Percentiles rank a stretch among this genome's conserved stretches.
phyloP scores from a whole-genome alignment of 2,888 invertebrate genomes.

The Caenorhabditis japonica region DNA sequence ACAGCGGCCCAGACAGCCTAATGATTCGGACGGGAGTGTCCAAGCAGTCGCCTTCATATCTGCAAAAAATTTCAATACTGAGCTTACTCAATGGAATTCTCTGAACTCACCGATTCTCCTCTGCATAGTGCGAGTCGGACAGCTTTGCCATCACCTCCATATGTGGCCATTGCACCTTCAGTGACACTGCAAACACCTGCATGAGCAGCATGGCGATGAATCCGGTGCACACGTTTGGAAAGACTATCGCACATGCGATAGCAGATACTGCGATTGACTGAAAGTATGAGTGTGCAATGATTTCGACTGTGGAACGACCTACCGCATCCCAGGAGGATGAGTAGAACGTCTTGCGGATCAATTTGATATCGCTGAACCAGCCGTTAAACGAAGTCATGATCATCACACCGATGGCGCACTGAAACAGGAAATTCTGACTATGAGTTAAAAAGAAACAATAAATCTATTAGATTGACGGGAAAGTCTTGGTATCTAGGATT shows the following conservation, averaged over 20 bases:
- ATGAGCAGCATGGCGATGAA: conserved; percentile 52
- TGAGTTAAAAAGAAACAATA: no score
- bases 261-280: conserved; percentile 43
- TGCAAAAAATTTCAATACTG: no score
- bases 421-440: no score
- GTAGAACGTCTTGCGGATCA: conserved; percentile 43
- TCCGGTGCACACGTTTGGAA: conserved; percentile 55
- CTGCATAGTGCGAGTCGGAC: conserved; percentile 40
- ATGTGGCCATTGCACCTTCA: conserved; percentile 51
- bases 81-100: no score
- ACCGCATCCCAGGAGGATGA: conserved; percentile 57
- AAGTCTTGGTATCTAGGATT: no score
- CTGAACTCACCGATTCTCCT: conserved; percentile 42
- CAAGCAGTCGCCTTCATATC: conserved; percentile 60
- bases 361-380: conserved; percentile 51
- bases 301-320: no score
- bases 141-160: conserved; percentile 44
- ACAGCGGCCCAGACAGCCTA: conserved; percentile 49
- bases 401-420: conserved; percentile 58
- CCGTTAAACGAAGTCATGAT: conserved; percentile 53
- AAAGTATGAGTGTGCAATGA: conserved; percentile 1
- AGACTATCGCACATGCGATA: conserved; percentile 44
- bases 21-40: conserved; percentile 62
- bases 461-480: no score
- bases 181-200: conserved; percentile 47